phyloP scores from a whole-genome alignment of 2,888 invertebrate species.

The Leuctra nigra region DNA sequence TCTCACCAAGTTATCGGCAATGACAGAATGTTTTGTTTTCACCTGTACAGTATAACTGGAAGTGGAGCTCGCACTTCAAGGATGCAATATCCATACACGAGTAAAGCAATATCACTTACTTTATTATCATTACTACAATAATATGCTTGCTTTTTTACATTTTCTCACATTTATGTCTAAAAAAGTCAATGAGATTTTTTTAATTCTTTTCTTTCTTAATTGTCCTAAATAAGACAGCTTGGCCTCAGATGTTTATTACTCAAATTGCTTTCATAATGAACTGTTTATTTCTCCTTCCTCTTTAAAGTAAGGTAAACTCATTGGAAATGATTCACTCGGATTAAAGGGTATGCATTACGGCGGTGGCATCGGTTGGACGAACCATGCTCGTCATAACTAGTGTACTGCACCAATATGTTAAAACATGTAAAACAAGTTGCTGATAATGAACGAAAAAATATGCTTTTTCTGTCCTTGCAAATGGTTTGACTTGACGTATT shows the following conservation, averaged over 20 bases:
- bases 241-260: slow-evolving; percentile 2
- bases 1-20: neutral
- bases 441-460: too few relatives aligned
- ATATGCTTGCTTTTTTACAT: slow-evolving; percentile 26
- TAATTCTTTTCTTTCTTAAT: slow-evolving; percentile 15
- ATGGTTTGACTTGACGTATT: neutral
- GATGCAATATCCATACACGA: slow-evolving; percentile 87
- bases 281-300: slow-evolving; percentile 29
- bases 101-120: slow-evolving; percentile 47
- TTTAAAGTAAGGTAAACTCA: slow-evolving; percentile 30
- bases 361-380: neutral
- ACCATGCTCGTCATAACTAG: neutral
- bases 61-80: slow-evolving; percentile 95
- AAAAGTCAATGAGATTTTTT: neutral
- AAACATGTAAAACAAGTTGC: too few relatives aligned
- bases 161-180: slow-evolving; percentile 7
- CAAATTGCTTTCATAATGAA: slow-evolving; percentile 3
- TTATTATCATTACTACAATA: slow-evolving; percentile 25
- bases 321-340: slow-evolving; percentile 28
- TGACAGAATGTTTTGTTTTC: slow-evolving; percentile 20
- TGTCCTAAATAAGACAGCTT: slow-evolving; percentile 10
- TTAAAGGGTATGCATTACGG: neutral
- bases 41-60: slow-evolving; percentile 74
- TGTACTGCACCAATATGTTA: slow-evolving; percentile 14
- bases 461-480: neutral